Evolutionary conservation across 1,140 invertebrate genomes (phyloP).

Genomic region (Anastatus disparis): DNA sequence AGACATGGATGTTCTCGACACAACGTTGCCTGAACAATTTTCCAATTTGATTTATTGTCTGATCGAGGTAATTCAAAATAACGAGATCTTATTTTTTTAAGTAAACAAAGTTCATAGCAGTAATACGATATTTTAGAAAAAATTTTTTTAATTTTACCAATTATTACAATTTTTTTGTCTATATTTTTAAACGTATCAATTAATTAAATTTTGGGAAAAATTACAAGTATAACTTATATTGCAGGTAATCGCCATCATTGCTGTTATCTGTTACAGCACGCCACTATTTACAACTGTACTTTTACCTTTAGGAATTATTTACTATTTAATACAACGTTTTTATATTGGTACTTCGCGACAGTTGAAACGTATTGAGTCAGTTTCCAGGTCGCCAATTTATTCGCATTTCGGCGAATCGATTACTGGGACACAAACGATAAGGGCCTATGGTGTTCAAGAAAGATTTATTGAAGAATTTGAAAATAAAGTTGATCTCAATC

Average conservation of each 20-base stretch:
- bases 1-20: constrained; percentile 77
- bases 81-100: too few species aligned
- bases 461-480: constrained; percentile 87
- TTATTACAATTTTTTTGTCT: too few species aligned
- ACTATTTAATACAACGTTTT: constrained; percentile 93
- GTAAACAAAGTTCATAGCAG: too few species aligned
- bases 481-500: constrained; percentile 86
- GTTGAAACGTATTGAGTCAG: constrained; percentile 93
- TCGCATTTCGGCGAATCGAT: constrained; percentile 97
- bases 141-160: too few species aligned
- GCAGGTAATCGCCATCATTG: constrained; percentile 85
- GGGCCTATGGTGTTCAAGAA: constrained; percentile 81
- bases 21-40: constrained; percentile 70
- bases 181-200: too few species aligned
- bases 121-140: too few species aligned
- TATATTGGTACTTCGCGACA: constrained; percentile 95
- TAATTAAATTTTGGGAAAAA: too few species aligned
- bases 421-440: constrained; percentile 79
- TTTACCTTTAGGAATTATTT: constrained; percentile 85
- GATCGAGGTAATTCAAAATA: constrained; percentile 79
- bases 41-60: constrained; percentile 80
- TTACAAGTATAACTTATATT: constrained; percentile 56
- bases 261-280: constrained; percentile 91
- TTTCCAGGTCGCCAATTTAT: constrained; percentile 96
- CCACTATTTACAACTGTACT: constrained; percentile 87